Conservation (phyloP, 2,113 vertebrate genomes). For the Sclerurus mexicanus region DNA sequence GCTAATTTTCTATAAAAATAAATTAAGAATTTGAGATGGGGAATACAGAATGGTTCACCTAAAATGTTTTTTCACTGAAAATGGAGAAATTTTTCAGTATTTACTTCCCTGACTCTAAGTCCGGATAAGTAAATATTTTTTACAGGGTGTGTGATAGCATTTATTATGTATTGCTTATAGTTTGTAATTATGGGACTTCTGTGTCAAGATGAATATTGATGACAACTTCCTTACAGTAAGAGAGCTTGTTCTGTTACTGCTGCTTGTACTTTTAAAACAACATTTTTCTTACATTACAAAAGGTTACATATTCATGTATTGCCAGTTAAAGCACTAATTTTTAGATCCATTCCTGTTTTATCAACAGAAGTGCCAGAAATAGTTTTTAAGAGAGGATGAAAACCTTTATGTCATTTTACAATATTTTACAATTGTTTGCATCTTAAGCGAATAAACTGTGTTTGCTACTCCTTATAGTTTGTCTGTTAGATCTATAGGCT, state of each 20-base stretch:
- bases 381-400: constrained; percentile 21
- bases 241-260: not conserved
- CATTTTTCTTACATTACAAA: not conserved
- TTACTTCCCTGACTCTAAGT: not conserved
- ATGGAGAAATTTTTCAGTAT: not conserved
- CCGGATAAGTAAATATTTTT: not conserved
- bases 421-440: constrained; percentile 43
- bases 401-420: constrained; percentile 47
- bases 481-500: constrained; percentile 39
- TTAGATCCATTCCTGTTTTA: constrained; percentile 32
- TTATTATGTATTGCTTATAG: not conserved
- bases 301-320: constrained; percentile 13
- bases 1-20: not conserved
- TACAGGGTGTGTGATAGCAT: not conserved
- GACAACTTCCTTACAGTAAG: not conserved
- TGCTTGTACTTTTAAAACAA: not conserved
- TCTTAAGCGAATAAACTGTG: constrained; percentile 53
- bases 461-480: constrained; percentile 48
- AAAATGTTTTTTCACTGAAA: not conserved
- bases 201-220: not conserved
- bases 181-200: constrained; percentile 3
- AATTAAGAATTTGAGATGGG: not conserved
- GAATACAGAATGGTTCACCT: not conserved
- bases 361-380: constrained; percentile 37
- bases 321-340: constrained; percentile 11